Conservation (phyloP, 2,113 vertebrate genomes). For the Toxostoma redivivum region DNA sequence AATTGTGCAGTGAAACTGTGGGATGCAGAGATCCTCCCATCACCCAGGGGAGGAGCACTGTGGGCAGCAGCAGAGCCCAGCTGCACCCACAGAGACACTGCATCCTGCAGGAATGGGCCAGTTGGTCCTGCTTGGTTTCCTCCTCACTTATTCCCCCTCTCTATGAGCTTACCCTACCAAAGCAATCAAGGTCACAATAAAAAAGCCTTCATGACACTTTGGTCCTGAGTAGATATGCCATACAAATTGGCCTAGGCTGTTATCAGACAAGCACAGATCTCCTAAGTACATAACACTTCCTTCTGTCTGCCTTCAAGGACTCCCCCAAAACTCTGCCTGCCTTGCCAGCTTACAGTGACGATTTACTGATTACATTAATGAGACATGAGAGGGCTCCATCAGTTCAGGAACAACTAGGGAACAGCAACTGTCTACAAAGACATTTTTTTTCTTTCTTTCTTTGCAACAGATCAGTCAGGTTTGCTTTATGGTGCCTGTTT, state of each 20-base stretch:
- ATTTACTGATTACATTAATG: background rate
- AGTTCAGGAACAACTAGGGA: background rate
- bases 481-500: background rate
- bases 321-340: background rate
- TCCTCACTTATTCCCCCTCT: background rate
- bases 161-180: background rate
- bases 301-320: background rate
- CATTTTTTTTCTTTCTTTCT: background rate
- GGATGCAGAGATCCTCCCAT: background rate
- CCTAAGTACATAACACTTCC: background rate
- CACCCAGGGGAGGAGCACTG: background rate
- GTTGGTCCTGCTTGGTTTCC: background rate
- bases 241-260: background rate
- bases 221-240: background rate
- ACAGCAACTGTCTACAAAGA: background rate
- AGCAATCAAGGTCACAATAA: background rate
- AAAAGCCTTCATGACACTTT: background rate
- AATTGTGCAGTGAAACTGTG: background rate
- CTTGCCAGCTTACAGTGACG: background rate
- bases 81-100: background rate
- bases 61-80: background rate
- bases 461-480: background rate
- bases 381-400: background rate
- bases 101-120: background rate
- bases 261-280: conserved; percentile 4